A percentile compares a stretch with the other conserved stretches of the same genome.
Conservation (phyloP, 2,888 invertebrate genomes). For the Subacronicta megacephala region DNA sequence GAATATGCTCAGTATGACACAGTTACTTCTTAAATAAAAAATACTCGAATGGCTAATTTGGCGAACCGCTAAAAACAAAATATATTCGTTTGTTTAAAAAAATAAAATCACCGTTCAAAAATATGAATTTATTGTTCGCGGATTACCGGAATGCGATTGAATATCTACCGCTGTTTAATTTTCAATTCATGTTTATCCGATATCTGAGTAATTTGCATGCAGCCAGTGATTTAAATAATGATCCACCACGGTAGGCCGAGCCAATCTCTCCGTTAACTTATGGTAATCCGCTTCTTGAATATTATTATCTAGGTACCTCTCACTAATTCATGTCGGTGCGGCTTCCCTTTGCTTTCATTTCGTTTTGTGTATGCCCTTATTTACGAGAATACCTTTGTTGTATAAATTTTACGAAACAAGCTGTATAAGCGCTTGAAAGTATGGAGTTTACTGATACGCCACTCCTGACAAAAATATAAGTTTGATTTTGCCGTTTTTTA, state of each 20-base stretch:
- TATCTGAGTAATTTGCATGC: conserved; percentile 67
- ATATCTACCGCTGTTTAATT: conserved; percentile 60
- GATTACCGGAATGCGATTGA: conserved; percentile 49
- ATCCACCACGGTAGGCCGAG: conserved; percentile 63
- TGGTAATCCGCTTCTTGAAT: conserved; percentile 72
- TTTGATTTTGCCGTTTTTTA: conserved; percentile 27
- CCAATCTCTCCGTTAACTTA: conserved; percentile 71
- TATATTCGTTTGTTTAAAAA: not conserved
- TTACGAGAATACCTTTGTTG: conserved; percentile 64
- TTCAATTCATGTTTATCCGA: conserved; percentile 66
- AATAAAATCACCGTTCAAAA: conserved; percentile 5
- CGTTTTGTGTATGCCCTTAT: conserved; percentile 67
- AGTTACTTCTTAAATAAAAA: too few species aligned
- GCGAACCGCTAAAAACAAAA: too few species aligned
- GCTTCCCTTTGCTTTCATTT: conserved; percentile 64
- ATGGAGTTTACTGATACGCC: conserved; percentile 18
- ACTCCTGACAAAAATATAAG: conserved; percentile 16
- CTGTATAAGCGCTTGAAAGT: conserved; percentile 23
- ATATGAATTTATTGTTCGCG: conserved; percentile 39
- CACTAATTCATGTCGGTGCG: conserved; percentile 62
- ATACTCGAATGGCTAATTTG: too few species aligned
- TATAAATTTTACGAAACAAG: conserved; percentile 59
- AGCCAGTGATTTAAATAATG: conserved; percentile 74
- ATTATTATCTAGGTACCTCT: conserved; percentile 64
- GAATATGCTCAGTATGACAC: too few species aligned